These are phyloP conservation scores for Mythimna impura DNA, from an alignment of 2,888 invertebrate species.

Conservation along the genomic window DNA sequence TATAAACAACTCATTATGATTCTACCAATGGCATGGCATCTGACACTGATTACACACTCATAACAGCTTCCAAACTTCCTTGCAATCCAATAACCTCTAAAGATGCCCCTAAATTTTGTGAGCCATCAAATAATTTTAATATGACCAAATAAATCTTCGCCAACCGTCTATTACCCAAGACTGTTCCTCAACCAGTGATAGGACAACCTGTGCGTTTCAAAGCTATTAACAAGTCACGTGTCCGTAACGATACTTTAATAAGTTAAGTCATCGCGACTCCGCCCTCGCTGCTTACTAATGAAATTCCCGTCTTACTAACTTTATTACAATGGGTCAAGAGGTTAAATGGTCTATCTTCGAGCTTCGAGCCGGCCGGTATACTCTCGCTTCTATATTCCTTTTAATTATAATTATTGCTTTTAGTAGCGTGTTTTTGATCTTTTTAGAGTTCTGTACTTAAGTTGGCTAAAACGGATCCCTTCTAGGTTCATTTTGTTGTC, in stretches of 20 bases:
- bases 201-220: constrained; percentile 57
- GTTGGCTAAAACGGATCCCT: too few species aligned
- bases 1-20: neutral
- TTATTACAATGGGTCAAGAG: constrained; percentile 80
- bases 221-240: constrained; percentile 59
- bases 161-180: constrained; percentile 9
- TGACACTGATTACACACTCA: neutral
- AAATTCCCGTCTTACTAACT: constrained; percentile 77
- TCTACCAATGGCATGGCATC: neutral
- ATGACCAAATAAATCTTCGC: constrained; percentile 28
- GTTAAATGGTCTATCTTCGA: constrained; percentile 77
- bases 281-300: constrained; percentile 69
- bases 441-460: constrained; percentile 7
- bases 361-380: constrained; percentile 57
- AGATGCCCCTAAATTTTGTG: constrained; percentile 9
- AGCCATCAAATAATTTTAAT: constrained; percentile 33
- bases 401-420: constrained; percentile 59
- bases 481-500: too few species aligned
- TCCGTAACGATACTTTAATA: constrained; percentile 66
- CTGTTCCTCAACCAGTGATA: constrained; percentile 35
- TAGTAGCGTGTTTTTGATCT: constrained; percentile 43
- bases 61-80: neutral
- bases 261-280: constrained; percentile 67
- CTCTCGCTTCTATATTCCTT: constrained; percentile 55
- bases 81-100: neutral